phyloP scores from a whole-genome alignment of 2,888 invertebrate species.

The Hipparchia sbordonii region DNA sequence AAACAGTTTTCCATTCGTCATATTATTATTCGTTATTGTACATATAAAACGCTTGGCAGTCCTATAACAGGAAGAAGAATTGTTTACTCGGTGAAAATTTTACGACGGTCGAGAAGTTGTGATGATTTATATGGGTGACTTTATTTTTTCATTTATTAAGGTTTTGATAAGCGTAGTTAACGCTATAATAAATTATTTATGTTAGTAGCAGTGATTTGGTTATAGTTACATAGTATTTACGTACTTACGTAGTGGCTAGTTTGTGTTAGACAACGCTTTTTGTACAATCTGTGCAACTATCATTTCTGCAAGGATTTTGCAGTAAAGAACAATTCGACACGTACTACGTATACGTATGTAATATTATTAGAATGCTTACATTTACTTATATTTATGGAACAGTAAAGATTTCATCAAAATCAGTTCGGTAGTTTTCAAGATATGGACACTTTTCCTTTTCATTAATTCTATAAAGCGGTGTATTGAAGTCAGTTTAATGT shows the following conservation, averaged over 20 bases:
- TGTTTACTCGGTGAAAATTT: slow-evolving; percentile 27
- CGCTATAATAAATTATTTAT: neutral
- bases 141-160: neutral
- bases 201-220: slow-evolving; percentile 15
- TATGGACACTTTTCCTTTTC: too few species aligned
- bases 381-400: too few species aligned
- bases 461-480: too few species aligned
- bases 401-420: too few species aligned
- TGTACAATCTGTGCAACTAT: neutral
- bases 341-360: too few species aligned
- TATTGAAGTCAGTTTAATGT: too few species aligned
- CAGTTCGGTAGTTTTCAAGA: too few species aligned
- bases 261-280: neutral
- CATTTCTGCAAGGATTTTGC: too few species aligned
- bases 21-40: slow-evolving; percentile 10
- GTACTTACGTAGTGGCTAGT: neutral
- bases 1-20: slow-evolving; percentile 27
- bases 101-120: slow-evolving; percentile 18
- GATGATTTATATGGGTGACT: slow-evolving; percentile 20
- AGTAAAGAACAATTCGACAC: too few species aligned
- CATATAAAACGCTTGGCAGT: slow-evolving; percentile 22
- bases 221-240: neutral
- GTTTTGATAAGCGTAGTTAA: neutral
- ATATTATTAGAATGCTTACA: too few species aligned
- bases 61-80: slow-evolving; percentile 21